These are phyloP conservation scores for Chrysolina americana DNA, from an alignment of 2,888 invertebrate species.

Conservation along the genomic window DNA sequence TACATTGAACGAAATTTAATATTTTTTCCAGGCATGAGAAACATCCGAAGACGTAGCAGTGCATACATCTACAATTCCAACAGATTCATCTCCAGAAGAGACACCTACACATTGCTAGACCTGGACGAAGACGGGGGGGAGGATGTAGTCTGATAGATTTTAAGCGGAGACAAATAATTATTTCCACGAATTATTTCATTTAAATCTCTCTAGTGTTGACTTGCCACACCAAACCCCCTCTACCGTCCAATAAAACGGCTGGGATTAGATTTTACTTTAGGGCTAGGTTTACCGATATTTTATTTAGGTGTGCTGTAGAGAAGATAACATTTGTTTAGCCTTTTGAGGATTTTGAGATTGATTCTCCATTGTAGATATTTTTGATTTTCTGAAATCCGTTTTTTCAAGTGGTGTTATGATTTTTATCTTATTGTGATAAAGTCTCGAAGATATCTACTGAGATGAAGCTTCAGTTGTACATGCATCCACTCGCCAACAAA, in stretches of 20 bases:
- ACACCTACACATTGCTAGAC: constrained; percentile 72
- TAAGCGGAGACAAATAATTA: not conserved
- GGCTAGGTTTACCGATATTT: constrained; percentile 29
- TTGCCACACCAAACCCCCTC: constrained; percentile 25
- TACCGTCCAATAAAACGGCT: constrained; percentile 29
- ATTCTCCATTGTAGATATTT: not conserved
- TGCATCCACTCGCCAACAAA: too few species aligned
- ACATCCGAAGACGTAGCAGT: constrained; percentile 78
- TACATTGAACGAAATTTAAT: too few species aligned
- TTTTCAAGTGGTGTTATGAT: not conserved
- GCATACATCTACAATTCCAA: constrained; percentile 54
- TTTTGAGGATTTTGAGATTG: not conserved
- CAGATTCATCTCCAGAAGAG: constrained; percentile 72
- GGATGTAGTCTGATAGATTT: constrained; percentile 37
- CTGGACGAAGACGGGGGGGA: constrained; percentile 44
- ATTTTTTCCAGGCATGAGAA: constrained; percentile 71
- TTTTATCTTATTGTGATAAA: constrained; percentile 4
- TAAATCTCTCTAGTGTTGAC: constrained; percentile 35
- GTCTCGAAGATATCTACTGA: not conserved
- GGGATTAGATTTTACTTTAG: constrained; percentile 40
- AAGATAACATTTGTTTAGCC: not conserved
- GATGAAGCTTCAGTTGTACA: not conserved
- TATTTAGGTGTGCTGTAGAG: not conserved
- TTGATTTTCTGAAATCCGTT: not conserved
- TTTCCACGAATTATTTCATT: constrained; percentile 13